Evolutionary conservation across 2,888 invertebrate genomes (phyloP).

Genomic region (Athalia rosae): DNA sequence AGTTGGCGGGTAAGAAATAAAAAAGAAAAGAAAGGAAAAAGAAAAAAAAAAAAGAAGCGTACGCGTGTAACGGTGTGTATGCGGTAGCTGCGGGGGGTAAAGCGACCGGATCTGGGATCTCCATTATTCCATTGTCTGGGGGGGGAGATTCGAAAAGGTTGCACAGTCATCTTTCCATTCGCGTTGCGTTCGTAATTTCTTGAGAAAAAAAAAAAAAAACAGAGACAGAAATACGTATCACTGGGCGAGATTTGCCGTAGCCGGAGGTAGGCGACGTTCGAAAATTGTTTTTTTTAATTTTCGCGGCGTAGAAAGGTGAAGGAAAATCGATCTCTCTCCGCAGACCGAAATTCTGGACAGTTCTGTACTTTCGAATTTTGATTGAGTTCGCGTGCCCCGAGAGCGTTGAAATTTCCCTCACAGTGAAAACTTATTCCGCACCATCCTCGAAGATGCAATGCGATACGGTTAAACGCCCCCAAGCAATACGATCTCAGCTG

Average conservation of each 20-base stretch:
- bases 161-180: conserved; percentile 35
- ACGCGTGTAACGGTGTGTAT: neutral
- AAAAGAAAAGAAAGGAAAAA: conserved; percentile 8
- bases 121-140: conserved; percentile 27
- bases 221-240: too few relatives aligned
- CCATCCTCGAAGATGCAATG: too few relatives aligned
- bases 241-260: too few relatives aligned
- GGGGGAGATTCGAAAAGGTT: conserved; percentile 19
- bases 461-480: neutral
- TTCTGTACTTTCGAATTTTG: too few relatives aligned
- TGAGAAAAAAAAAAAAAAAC: conserved; percentile 4
- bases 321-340: too few relatives aligned
- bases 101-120: conserved; percentile 20
- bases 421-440: too few relatives aligned
- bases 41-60: neutral
- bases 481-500: neutral
- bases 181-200: conserved; percentile 1
- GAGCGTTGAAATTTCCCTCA: too few relatives aligned
- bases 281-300: too few relatives aligned
- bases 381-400: too few relatives aligned
- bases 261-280: too few relatives aligned
- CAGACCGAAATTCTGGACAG: too few relatives aligned
- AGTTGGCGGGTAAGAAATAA: neutral
- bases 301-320: too few relatives aligned
- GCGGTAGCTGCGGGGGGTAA: neutral